Percentiles rank a stretch among this genome's conserved stretches.
Conservation (phyloP, 2,888 invertebrate species). For the Athripsodes cinereus region DNA sequence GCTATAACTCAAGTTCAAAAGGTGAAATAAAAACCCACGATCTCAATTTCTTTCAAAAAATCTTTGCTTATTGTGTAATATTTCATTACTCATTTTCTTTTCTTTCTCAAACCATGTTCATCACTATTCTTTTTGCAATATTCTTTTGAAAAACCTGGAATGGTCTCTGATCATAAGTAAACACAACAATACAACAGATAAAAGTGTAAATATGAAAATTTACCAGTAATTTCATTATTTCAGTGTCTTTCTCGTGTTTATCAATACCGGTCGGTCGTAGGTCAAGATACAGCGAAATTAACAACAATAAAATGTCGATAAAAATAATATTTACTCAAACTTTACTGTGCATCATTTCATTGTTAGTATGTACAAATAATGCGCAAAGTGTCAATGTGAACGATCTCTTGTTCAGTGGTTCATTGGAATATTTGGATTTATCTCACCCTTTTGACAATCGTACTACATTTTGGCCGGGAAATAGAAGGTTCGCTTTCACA, state of each 20-base stretch:
- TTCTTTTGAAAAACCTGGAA: too few species aligned
- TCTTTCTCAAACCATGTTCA: too few species aligned
- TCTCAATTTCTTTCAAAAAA: too few species aligned
- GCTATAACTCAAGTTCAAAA: too few species aligned
- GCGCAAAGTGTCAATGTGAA: slow-evolving; percentile 13
- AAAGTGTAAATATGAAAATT: too few species aligned
- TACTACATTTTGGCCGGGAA: slow-evolving; percentile 23
- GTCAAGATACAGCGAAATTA: background rate
- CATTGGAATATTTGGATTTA: slow-evolving; percentile 22
- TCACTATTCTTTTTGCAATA: too few species aligned
- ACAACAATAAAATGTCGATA: background rate
- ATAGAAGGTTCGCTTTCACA: slow-evolving; percentile 20
- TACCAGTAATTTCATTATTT: background rate
- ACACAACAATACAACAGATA: too few species aligned
- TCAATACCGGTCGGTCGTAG: background rate
- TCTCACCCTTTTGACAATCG: slow-evolving; percentile 24
- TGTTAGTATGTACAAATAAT: background rate
- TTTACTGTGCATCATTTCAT: background rate
- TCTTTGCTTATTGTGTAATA: too few species aligned
- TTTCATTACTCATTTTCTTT: too few species aligned
- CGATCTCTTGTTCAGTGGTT: slow-evolving; percentile 24
- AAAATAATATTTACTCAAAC: background rate
- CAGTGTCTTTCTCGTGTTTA: background rate
- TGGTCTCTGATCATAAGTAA: too few species aligned
- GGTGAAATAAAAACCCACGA: too few species aligned